Base-by-base conservation (phyloP, 1,140 invertebrate genomes). In the Rhopalosiphum maidis region DNA sequence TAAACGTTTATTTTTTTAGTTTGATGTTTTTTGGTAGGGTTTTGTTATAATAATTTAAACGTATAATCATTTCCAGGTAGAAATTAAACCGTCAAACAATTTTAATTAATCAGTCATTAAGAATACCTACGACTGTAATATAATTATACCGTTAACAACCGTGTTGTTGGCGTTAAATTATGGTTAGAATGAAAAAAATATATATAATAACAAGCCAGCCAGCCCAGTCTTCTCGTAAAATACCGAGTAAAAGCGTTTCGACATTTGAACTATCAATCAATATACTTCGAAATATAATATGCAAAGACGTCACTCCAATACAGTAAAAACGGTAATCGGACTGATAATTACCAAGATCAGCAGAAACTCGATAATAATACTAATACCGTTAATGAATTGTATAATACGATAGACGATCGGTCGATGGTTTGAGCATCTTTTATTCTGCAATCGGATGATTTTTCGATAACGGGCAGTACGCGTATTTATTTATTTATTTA, bases 81-180 rank as follows among this genome's bases (percentile, higher is more conserved):
- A 77, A 77, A 77, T 35, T 77, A 77, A 77, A n/a, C 60, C 60
- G 1, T 77, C 60, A 77, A n/a, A 77, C 60, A 35, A 18, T n/a
- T 77, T 77, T 77, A 77, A 77, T 77, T 77, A 77, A 77, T 77
- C n/a, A 77, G 60, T 35, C 60, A n/a, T 77, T 77, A n/a, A 77
- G n/a, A 77, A 77, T 77, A 77, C 15, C 60, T n/a, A 60, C 60
- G 60, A n/a, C 30, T 77, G 60, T 77, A 77, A 77, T 77, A 77
- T 77, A 77, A 77, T 77, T 77, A 77, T 15, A 77, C 60, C 60
- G 60, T n/a, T 77, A 77, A 77, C n/a, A n/a, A 77, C 60, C 23
- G n/a, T 77, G 60, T 15, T 6, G 15, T 77, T 77, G n/a, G n/a
- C 60, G n/a, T 77, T 77, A 77, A 77, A 77, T n/a, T 77, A n/a